Percentiles rank a stretch among this genome's conserved stretches.
Conservation (phyloP, 2,797 vertebrate species). For the Adrianichthys oophorus region DNA sequence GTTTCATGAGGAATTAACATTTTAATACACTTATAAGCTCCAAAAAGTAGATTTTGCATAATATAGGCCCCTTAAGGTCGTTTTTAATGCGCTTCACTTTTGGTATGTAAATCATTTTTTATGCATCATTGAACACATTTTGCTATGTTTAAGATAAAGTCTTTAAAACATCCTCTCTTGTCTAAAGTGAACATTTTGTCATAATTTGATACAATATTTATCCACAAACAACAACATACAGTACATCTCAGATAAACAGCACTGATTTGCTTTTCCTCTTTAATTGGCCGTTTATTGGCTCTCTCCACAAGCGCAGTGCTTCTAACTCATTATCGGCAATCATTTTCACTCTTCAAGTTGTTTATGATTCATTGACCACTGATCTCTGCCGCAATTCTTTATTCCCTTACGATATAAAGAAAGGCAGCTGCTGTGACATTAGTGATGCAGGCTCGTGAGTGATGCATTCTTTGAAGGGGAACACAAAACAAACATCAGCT, state of each 20-base stretch:
- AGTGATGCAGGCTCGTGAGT: conserved; percentile 51
- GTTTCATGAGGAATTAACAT: no score
- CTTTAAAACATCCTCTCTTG: no score
- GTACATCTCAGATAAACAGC: conserved; percentile 1
- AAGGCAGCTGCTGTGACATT: conserved; percentile 36
- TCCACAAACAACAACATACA: no score
- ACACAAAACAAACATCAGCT: conserved; percentile 73
- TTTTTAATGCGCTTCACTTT: no score
- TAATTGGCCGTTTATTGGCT: conserved; percentile 1
- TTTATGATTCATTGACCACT: conserved; percentile 28
- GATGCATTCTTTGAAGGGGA: conserved; percentile 50
- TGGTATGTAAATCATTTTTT: no score
- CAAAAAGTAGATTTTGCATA: no score
- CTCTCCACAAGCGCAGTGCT: conserved; percentile 10
- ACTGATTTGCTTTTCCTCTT: not conserved
- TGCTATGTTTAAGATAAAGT: no score
- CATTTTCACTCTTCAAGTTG: conserved; percentile 20
- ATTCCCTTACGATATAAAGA: conserved; percentile 29
- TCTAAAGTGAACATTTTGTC: no score
- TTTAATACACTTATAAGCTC: no score
- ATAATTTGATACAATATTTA: no score
- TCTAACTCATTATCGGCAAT: conserved; percentile 23
- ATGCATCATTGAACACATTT: no score
- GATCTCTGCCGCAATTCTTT: conserved; percentile 17
- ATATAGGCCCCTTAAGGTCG: no score